Evolutionary conservation across 2,113 vertebrate species (phyloP), one percentile per base, ranked within the genome.

Genomic region (Eonycteris spelaea): DNA sequence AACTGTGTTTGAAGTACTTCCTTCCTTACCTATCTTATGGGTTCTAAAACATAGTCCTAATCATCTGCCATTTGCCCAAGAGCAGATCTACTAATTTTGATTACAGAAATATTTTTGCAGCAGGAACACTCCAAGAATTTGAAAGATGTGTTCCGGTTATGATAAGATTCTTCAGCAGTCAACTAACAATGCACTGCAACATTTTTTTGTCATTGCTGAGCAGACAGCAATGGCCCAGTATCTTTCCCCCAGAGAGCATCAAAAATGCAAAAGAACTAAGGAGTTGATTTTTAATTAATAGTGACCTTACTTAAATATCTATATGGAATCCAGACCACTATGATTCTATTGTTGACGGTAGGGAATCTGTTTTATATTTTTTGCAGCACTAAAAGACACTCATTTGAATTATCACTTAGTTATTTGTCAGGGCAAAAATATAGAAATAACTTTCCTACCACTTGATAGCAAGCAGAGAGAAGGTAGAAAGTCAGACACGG

Each of bases 401-500:
- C n/a, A 73, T 5, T 90, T 2, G 73, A 78, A 40, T 59, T 22
- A 82, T 22, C 48, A 61, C 40, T 59, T 21, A 83, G 12, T 15
- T 63, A 73, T 51, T 26, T 10, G 28, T 30, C 10, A 51, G 35
- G 35, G 26, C 21, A 78, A 93, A 78, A 79, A 74, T 6, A 22
- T 2, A 43, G 5, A 40, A 40, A 14, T 13, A 5, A 12, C 30
- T 61, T 21, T 65, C 30, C 43, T 74, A 48, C 30, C 10, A 38
- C 82, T 16, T 59, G 33, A 28, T 35, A 74, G 43, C 33, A 84
- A 92, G n/a, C 61, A 86, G 57, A 92, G 24, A 83, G 40, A 78
- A 2, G 15, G 3, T 28, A 9, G 19, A 35, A 8, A 65, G 53
- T 19, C 35, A 21, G 3, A 19, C 8, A 7, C 21, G 3, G 12